Conservation (phyloP, 37 sponge, comb jelly and placozoan species). For the Oopsacas minuta region DNA sequence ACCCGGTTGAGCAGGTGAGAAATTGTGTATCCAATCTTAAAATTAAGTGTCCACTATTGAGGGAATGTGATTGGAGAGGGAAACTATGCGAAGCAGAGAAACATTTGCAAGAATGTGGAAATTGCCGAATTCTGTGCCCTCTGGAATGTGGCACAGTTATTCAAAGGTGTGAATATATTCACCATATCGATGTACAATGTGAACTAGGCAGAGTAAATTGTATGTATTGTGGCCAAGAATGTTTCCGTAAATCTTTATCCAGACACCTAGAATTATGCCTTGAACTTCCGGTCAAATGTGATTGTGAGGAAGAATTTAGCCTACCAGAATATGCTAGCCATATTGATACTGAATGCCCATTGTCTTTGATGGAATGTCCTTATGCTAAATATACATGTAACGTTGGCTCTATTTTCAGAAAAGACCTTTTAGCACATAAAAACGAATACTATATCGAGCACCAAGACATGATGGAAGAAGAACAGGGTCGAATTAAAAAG, state of each 20-base stretch:
- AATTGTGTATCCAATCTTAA: neutral
- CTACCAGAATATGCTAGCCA: neutral
- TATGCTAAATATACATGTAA: neutral
- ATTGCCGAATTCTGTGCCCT: neutral
- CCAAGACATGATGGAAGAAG: neutral
- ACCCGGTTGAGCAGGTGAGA: neutral
- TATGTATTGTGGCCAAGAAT: neutral
- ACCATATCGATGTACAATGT: neutral
- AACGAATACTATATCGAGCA: neutral
- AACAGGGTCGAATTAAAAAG: neutral
- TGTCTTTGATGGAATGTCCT: neutral
- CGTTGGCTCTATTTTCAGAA: neutral
- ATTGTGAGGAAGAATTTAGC: neutral
- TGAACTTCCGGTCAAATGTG: neutral
- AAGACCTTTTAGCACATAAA: neutral
- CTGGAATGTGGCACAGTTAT: neutral
- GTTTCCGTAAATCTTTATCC: neutral
- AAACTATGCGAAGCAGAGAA: neutral
- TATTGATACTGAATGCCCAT: neutral
- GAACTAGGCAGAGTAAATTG: neutral
- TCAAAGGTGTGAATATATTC: neutral
- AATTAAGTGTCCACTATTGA: neutral
- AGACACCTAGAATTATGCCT: neutral
- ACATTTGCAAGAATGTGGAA: neutral
- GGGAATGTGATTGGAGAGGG: neutral